Evolutionary conservation across 2,888 invertebrate genomes (phyloP).

Genomic region (Sarcophaga rosellei): DNA sequence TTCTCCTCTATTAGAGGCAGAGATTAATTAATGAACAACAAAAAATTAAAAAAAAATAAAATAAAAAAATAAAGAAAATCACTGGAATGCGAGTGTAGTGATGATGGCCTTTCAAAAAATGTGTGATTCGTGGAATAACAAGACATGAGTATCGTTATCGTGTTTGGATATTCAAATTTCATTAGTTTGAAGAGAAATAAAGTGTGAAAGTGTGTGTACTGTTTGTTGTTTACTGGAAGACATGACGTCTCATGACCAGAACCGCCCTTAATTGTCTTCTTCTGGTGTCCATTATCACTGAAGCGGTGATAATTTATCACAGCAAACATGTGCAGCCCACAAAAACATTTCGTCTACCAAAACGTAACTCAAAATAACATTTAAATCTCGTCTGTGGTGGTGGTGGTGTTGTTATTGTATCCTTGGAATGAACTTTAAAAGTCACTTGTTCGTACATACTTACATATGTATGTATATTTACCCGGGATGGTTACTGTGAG

Average conservation of each 20-base stretch:
- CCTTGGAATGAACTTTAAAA: constrained; percentile 53
- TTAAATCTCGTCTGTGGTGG: not conserved
- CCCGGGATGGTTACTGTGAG: not conserved
- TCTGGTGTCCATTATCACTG: not conserved
- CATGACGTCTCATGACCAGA: constrained; percentile 74
- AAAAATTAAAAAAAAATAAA: constrained; percentile 4
- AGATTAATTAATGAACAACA: not conserved
- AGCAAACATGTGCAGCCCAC: constrained; percentile 81
- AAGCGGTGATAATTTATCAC: constrained; percentile 78
- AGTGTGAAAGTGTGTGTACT: constrained; percentile 79
- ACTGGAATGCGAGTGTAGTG: not conserved
- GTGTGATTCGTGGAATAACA: constrained; percentile 58
- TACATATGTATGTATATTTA: not conserved
- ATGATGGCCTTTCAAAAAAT: not conserved
- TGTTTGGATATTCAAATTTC: constrained; percentile 61
- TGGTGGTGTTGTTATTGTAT: constrained; percentile 41
- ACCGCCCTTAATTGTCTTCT: constrained; percentile 43
- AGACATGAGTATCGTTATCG: not conserved
- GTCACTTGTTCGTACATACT: constrained; percentile 46
- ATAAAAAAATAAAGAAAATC: not conserved
- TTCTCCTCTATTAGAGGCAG: not conserved
- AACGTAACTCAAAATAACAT: constrained; percentile 27
- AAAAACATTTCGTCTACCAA: constrained; percentile 70
- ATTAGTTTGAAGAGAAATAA: constrained; percentile 60
- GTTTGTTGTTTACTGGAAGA: constrained; percentile 66